phyloP scores from a whole-genome alignment of 1,140 invertebrate species.

The Lepidurus apus region DNA sequence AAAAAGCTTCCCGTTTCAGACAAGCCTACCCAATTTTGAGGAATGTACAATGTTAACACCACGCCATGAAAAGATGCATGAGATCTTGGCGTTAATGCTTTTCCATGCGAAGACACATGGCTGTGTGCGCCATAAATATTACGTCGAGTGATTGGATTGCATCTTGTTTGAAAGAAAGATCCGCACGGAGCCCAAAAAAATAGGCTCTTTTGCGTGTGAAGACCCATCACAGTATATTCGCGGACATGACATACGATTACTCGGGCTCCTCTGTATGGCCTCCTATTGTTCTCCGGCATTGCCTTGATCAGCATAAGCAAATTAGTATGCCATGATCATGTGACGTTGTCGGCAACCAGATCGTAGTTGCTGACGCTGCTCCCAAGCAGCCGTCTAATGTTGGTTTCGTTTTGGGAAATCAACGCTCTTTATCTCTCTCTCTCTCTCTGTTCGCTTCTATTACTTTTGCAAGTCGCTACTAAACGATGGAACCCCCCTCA shows the following conservation, averaged over 20 bases:
- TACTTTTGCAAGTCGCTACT: neutral
- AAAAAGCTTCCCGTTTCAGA: neutral
- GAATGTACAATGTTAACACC: neutral
- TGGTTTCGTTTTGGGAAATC: neutral
- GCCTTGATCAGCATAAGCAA: slow-evolving; percentile 18
- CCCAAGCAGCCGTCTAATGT: neutral
- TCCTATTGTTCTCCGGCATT: slow-evolving; percentile 19
- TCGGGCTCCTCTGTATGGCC: slow-evolving; percentile 2
- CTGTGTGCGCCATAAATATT: neutral
- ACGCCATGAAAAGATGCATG: neutral
- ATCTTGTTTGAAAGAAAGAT: slow-evolving; percentile 8
- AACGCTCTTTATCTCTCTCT: neutral
- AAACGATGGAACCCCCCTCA: neutral
- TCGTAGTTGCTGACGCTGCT: slow-evolving; percentile 13
- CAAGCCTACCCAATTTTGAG: neutral
- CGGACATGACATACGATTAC: slow-evolving; percentile 15
- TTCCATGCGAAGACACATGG: slow-evolving; percentile 7
- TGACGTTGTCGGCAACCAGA: slow-evolving; percentile 20
- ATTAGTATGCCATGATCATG: slow-evolving; percentile 15
- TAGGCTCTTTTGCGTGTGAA: neutral
- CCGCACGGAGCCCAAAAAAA: neutral
- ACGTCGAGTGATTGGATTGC: slow-evolving; percentile 17
- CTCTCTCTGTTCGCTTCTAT: neutral
- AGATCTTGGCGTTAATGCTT: neutral
- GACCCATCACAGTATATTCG: slow-evolving; percentile 17